phyloP scores from a whole-genome alignment of 1,140 invertebrate species.

The Eubasilissa regina region DNA sequence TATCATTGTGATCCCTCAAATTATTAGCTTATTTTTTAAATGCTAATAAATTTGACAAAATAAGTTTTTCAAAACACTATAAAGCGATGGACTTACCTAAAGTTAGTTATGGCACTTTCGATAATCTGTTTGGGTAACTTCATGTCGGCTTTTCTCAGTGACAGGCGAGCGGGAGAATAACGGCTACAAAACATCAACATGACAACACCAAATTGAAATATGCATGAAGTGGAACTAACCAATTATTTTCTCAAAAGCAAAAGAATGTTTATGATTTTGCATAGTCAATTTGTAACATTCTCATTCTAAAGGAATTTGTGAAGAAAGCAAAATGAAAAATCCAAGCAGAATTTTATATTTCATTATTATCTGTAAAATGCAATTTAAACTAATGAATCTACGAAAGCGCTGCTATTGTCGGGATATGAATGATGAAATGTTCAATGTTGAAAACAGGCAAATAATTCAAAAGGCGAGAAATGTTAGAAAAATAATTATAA shows the following conservation, averaged over 20 bases:
- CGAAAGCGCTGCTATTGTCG: background rate
- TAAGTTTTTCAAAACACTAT: background rate
- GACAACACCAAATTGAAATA: conserved; percentile 60
- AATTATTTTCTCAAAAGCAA: background rate
- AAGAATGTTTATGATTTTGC: conserved; percentile 17
- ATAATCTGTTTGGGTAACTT: conserved; percentile 81
- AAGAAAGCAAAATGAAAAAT: conserved; percentile 15
- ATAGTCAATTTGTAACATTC: conserved; percentile 1
- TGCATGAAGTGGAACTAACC: conserved; percentile 35
- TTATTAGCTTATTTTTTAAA: background rate
- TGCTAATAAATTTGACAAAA: too few species aligned
- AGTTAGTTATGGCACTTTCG: conserved; percentile 79
- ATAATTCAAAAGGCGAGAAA: too few species aligned
- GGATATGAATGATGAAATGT: too few species aligned
- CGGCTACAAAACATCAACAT: conserved; percentile 79
- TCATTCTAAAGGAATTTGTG: background rate
- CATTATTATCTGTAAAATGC: background rate
- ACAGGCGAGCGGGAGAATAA: conserved; percentile 83
- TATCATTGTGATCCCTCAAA: background rate
- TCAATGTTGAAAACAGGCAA: too few species aligned
- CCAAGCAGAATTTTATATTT: background rate
- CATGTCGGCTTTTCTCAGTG: conserved; percentile 82
- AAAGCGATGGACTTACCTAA: conserved; percentile 76
- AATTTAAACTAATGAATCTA: background rate
- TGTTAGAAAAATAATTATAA: too few species aligned